Percentiles rank a stretch among this genome's conserved stretches.
Evolutionary conservation across 2,113 vertebrate species (phyloP).

Genomic region (Cyprinodon brontotheroides): DNA sequence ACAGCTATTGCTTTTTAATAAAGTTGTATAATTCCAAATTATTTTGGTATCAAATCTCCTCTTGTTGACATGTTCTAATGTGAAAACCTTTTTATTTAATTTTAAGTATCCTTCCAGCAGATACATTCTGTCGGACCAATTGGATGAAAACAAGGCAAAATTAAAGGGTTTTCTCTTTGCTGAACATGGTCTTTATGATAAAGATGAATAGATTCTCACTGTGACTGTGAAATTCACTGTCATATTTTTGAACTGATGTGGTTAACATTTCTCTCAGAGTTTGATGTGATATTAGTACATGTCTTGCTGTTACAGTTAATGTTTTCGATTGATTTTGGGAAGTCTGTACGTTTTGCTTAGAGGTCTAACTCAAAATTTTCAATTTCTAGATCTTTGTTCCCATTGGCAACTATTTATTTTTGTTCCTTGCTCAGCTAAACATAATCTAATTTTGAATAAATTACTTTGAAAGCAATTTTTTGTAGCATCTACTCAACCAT

Average conservation of each 20-base stretch:
- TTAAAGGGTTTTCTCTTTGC: not conserved
- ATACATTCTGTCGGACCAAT: not conserved
- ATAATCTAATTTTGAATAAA: too few species aligned
- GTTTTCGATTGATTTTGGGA: not conserved
- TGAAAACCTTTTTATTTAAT: not conserved
- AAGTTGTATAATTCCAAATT: not conserved
- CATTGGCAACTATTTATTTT: not conserved
- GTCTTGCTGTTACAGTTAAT: conserved; percentile 4
- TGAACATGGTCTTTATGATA: not conserved
- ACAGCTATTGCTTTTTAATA: not conserved
- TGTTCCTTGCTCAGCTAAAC: not conserved
- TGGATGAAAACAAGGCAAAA: not conserved
- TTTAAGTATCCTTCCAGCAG: not conserved
- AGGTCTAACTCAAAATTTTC: not conserved
- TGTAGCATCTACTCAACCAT: not conserved
- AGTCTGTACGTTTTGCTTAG: not conserved
- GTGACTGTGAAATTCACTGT: not conserved
- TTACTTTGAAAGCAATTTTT: not conserved
- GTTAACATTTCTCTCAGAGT: not conserved
- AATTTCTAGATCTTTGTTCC: not conserved
- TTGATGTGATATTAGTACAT: not conserved
- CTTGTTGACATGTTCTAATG: not conserved
- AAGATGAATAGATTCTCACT: not conserved
- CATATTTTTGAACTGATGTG: not conserved
- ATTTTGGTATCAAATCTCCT: not conserved